Base-by-base conservation (phyloP, 2,797 vertebrate genomes). In the Eremophila alpestris region DNA sequence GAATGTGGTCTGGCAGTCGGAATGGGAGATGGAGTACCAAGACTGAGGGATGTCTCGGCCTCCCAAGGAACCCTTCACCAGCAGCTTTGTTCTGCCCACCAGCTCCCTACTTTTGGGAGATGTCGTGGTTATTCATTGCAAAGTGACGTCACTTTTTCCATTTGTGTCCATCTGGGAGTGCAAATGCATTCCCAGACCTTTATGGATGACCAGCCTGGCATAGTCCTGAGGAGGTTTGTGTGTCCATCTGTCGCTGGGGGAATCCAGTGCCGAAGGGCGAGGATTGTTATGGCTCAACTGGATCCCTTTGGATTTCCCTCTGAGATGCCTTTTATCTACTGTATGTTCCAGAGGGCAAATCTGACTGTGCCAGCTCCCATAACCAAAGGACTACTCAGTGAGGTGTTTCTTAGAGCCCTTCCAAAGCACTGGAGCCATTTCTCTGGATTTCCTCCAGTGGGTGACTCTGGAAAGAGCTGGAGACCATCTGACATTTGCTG, bases 221-320 rank as follows among this genome's bases (percentile, higher is more conserved):
- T 1, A 29, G 54, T 40, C 55, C 64, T 7, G 15, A 81, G 73
- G 84, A 40, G 48, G 11, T 17, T 2, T 4, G n/a, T 4, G 76
- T 52, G 48, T 45, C 36, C 43, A 3, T 70, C 24, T 2, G 3
- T 74, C 1, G 0, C 16, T 0, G 4, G 51, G 13, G 18, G 24
- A 46, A 30, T n/a, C 52, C 54, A 12, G 0, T 0, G 0, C 36
- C 1, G 0, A 6, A 73, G 30, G 24, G 34, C 24, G 48, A 73
- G n/a, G 55, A 11, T 7, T 60, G 69, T 58, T 80, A 20, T 43
- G 1, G 10, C 63, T 71, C 46, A 29, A 0, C 48, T 84, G 62
- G 51, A 36, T 60, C 43, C 34, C 48, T 77, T 19, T 51, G 64
- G 23, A 27, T 63, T 89, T 83, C 55, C 45, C 75, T 71, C 70